phyloP scores from a whole-genome alignment of 1,140 invertebrate species.

The Drosophila insularis region DNA sequence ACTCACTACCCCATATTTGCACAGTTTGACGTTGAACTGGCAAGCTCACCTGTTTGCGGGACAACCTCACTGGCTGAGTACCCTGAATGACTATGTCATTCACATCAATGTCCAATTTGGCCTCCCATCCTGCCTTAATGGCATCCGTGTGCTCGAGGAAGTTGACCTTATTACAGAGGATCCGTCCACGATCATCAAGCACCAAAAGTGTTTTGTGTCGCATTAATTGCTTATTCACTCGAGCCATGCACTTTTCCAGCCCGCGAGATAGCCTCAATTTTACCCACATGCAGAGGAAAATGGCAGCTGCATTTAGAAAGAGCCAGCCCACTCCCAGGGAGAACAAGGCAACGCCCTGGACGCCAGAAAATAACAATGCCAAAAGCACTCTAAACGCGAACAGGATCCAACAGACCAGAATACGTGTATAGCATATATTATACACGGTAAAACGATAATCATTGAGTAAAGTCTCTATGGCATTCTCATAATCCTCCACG shows the following conservation, averaged over 20 bases:
- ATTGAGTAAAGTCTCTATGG: constrained; percentile 95
- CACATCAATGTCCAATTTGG: constrained; percentile 92
- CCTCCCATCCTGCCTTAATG: constrained; percentile 89
- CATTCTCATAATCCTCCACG: constrained; percentile 96
- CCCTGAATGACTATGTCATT: constrained; percentile 96
- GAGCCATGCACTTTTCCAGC: constrained; percentile 93
- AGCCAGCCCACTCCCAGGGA: constrained; percentile 95
- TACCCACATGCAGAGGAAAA: constrained; percentile 96
- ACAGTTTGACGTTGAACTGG: background rate
- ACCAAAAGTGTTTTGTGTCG: constrained; percentile 95
- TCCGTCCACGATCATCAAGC: constrained; percentile 96
- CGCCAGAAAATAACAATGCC: constrained; percentile 93
- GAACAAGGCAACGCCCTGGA: constrained; percentile 92
- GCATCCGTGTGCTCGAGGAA: constrained; percentile 91
- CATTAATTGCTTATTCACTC: constrained; percentile 93
- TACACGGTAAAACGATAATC: constrained; percentile 95
- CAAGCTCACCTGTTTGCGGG: constrained; percentile 90
- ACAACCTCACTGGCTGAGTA: constrained; percentile 90
- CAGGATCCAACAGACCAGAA: constrained; percentile 94
- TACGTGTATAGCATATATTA: constrained; percentile 96
- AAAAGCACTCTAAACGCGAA: constrained; percentile 94
- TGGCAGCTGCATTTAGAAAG: constrained; percentile 94
- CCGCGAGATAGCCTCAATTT: constrained; percentile 94
- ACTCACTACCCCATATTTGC: constrained; percentile 21
- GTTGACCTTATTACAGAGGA: constrained; percentile 97